Conservation (phyloP, 2,888 invertebrate genomes). For the Heliconius sara region DNA sequence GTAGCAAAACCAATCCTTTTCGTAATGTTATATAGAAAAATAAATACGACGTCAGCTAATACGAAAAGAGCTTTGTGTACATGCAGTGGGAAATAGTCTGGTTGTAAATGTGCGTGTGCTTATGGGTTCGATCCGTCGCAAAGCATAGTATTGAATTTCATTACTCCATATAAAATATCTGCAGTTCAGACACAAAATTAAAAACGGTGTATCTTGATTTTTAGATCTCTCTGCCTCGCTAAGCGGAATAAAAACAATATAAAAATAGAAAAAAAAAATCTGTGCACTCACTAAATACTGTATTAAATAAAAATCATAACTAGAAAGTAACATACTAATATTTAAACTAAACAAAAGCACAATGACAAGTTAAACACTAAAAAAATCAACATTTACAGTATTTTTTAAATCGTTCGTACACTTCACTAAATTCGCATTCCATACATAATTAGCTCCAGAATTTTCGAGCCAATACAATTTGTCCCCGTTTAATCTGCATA, state of each 20-base stretch:
- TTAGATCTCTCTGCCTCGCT: too few species aligned
- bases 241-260: too few species aligned
- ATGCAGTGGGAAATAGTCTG: too few species aligned
- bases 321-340: background rate
- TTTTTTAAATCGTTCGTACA: background rate
- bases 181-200: too few species aligned
- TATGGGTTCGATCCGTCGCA: background rate
- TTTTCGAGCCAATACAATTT: constrained; percentile 42
- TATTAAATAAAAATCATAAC: background rate
- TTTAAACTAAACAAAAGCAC: background rate
- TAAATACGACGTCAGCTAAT: background rate
- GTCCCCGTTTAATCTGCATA: constrained; percentile 42
- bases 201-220: too few species aligned
- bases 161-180: background rate
- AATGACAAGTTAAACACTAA: background rate
- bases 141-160: background rate
- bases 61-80: background rate
- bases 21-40: background rate
- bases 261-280: too few species aligned
- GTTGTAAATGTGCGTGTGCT: background rate
- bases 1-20: background rate
- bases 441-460: constrained; percentile 42
- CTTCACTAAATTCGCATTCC: constrained; percentile 29
- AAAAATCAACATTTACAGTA: background rate
- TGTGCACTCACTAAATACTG: too few species aligned